These are phyloP conservation scores for Heliconius sara DNA, from an alignment of 2,888 invertebrate genomes.

Conservation along the genomic window DNA sequence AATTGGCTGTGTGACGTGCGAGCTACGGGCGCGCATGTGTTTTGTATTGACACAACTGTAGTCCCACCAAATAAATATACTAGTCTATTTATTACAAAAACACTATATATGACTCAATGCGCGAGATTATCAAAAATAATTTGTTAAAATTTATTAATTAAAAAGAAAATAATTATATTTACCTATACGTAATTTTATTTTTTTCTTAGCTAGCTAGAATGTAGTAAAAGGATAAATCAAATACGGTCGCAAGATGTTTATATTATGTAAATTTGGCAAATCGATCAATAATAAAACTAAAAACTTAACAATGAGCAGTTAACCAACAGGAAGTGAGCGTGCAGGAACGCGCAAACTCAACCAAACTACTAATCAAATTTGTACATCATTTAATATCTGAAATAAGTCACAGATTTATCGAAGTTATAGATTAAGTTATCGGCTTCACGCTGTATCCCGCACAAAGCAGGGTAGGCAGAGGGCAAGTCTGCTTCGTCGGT, in stretches of 20 bases:
- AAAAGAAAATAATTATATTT: not conserved
- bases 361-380: constrained; percentile 21
- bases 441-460: no score
- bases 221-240: constrained; percentile 1
- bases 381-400: not conserved
- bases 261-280: constrained; percentile 25
- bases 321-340: constrained; percentile 57
- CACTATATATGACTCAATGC: constrained; percentile 59
- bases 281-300: constrained; percentile 44
- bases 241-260: not conserved
- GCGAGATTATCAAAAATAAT: constrained; percentile 25
- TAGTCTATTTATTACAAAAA: constrained; percentile 23
- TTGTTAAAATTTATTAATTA: not conserved
- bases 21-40: constrained; percentile 58
- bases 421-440: not conserved
- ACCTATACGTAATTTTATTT: not conserved
- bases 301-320: constrained; percentile 64
- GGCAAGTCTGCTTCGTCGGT: no score
- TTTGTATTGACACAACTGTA: constrained; percentile 66
- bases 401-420: not conserved
- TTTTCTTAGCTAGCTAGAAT: not conserved
- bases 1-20: constrained; percentile 72
- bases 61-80: constrained; percentile 46
- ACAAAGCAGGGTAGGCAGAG: no score
- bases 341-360: constrained; percentile 54